Percentiles rank a stretch among this genome's conserved stretches.
Conservation (phyloP, 2,888 invertebrate species). For the Hyalella azteca region DNA sequence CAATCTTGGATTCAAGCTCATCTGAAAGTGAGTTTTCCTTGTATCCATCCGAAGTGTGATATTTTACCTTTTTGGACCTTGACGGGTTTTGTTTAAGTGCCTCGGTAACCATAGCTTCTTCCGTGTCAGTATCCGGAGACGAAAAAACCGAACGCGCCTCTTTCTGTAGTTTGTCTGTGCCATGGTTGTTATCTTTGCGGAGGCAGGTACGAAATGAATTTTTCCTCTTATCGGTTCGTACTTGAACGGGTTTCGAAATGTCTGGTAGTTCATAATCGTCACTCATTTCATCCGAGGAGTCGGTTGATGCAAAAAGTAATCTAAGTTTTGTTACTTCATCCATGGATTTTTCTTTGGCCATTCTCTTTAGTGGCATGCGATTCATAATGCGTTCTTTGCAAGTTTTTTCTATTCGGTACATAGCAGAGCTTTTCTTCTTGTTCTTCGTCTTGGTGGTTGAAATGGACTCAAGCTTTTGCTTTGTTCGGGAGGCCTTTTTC, state of each 20-base stretch:
- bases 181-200: background rate
- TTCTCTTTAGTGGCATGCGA: conserved; percentile 1
- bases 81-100: too few relatives aligned
- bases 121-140: background rate
- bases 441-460: background rate
- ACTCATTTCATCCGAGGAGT: background rate
- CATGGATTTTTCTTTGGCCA: conserved; percentile 15
- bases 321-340: conserved; percentile 10
- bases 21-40: too few relatives aligned
- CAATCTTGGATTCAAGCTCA: too few relatives aligned
- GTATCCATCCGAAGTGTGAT: too few relatives aligned
- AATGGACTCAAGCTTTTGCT: conserved; percentile 11
- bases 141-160: background rate
- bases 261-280: background rate
- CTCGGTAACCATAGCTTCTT: background rate
- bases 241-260: background rate
- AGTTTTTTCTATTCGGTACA: conserved; percentile 22
- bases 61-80: too few relatives aligned
- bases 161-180: background rate
- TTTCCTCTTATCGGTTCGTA: background rate
- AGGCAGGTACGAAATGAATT: background rate
- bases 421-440: background rate
- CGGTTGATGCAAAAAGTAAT: background rate
- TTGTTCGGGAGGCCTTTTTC: background rate
- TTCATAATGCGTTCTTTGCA: conserved; percentile 19